Conservation (phyloP, 2,797 vertebrate genomes). For the Chrysocyon brachyurus region DNA sequence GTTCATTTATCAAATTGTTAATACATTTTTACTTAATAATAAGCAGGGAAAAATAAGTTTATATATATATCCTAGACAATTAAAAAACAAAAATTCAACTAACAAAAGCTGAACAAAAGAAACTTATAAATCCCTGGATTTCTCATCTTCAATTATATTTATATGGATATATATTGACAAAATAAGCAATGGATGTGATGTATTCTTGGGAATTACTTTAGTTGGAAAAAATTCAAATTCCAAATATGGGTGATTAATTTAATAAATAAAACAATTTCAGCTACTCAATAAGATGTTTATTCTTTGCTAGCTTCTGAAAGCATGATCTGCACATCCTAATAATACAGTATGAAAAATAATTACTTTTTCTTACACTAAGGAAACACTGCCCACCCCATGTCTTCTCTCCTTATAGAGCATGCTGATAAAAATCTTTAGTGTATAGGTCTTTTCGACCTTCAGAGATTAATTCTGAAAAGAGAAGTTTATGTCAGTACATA, state of each 20-base stretch:
- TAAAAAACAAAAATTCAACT: background rate
- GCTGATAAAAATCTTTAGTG: background rate
- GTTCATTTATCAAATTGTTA: background rate
- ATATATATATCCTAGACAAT: background rate
- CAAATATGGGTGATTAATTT: background rate
- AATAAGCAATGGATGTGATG: background rate
- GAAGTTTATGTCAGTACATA: constrained; percentile 49
- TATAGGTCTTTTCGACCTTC: constrained; percentile 13
- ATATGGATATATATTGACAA: background rate
- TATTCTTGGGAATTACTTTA: background rate
- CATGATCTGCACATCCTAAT: background rate
- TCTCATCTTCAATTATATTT: background rate
- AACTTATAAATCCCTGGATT: background rate
- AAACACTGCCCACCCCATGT: rapidly evolving
- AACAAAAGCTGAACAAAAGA: background rate
- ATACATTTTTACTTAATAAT: background rate
- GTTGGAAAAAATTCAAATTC: background rate
- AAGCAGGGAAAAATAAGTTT: background rate
- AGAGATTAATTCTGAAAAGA: constrained; percentile 57
- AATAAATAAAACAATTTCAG: background rate
- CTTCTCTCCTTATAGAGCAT: background rate
- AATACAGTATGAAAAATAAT: background rate
- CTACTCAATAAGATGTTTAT: background rate
- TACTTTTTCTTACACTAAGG: background rate
- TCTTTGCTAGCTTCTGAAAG: background rate